Evolutionary conservation across 2,888 invertebrate species (phyloP).

Genomic region (Sesamia inferens): DNA sequence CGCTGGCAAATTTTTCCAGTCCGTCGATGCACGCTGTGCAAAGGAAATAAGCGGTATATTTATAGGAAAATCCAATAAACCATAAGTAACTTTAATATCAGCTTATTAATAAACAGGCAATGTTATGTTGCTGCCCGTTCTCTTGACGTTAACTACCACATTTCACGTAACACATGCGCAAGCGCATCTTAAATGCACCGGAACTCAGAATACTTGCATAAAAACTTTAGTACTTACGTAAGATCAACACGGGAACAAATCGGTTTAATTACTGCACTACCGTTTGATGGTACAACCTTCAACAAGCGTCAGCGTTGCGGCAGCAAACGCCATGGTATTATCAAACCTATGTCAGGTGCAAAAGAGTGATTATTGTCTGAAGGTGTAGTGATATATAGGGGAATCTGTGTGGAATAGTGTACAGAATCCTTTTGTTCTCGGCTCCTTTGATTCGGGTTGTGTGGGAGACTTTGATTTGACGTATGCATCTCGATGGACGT

Average conservation of each 20-base stretch:
- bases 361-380: constrained; percentile 22
- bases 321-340: not conserved
- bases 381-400: not conserved
- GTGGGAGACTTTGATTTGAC: constrained; percentile 66
- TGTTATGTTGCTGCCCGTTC: not conserved
- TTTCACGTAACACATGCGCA: not conserved
- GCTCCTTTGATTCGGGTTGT: constrained; percentile 70
- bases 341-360: accelerated
- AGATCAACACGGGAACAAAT: constrained; percentile 49
- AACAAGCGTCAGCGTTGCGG: constrained; percentile 5
- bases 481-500: constrained; percentile 7
- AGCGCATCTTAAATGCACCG: constrained; percentile 23
- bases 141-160: not conserved
- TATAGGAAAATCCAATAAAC: not conserved
- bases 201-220: constrained; percentile 36
- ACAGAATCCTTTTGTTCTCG: constrained; percentile 69
- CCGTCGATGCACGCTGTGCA: no score
- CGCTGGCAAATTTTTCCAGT: no score
- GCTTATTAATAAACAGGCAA: not conserved
- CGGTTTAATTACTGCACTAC: constrained; percentile 60
- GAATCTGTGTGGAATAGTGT: constrained; percentile 21
- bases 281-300: constrained; percentile 66
- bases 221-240: constrained; percentile 49
- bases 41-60: no score
- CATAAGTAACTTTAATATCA: not conserved